Percentiles rank a stretch among this genome's conserved stretches.
These are phyloP conservation scores for Galago senegalensis DNA, from an alignment of 2,797 vertebrate species.

Conservation along the genomic window DNA sequence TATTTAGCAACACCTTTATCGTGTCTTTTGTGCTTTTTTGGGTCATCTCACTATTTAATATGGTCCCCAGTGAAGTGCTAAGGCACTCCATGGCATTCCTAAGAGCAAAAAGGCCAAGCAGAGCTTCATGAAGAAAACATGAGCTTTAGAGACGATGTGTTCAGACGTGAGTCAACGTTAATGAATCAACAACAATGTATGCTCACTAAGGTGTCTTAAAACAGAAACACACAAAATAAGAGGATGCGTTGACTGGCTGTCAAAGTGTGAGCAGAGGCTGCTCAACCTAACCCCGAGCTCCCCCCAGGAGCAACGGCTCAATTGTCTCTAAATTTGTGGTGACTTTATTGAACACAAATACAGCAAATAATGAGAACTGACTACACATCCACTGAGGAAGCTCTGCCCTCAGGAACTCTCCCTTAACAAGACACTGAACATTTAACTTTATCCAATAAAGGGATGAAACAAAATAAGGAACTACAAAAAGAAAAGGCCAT, in stretches of 20 bases:
- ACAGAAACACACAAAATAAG: background rate
- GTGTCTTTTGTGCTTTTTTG: background rate
- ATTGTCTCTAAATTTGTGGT: background rate
- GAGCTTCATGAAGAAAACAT: background rate
- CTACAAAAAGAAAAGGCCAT: background rate
- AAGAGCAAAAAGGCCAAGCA: rapidly evolving
- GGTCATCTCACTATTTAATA: background rate
- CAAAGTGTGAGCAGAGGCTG: background rate
- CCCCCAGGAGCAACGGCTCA: rapidly evolving
- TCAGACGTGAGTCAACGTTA: rapidly evolving
- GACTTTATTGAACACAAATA: background rate
- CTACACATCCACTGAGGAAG: rapidly evolving
- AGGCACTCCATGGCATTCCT: rapidly evolving
- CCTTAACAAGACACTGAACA: background rate
- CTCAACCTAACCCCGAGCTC: rapidly evolving
- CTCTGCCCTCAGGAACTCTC: background rate
- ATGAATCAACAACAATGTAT: rapidly evolving
- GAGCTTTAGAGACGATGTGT: rapidly evolving
- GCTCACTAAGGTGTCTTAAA: background rate
- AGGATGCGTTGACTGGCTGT: rapidly evolving
- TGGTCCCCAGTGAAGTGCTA: background rate
- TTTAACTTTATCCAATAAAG: no score
- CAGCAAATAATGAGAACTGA: background rate
- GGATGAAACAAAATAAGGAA: background rate
- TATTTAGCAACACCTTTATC: rapidly evolving